Percentiles rank a stretch among this genome's conserved stretches.
These are phyloP conservation scores for Brienomyrus brachyistius DNA, from an alignment of 2,113 vertebrate genomes.

Conservation along the genomic window DNA sequence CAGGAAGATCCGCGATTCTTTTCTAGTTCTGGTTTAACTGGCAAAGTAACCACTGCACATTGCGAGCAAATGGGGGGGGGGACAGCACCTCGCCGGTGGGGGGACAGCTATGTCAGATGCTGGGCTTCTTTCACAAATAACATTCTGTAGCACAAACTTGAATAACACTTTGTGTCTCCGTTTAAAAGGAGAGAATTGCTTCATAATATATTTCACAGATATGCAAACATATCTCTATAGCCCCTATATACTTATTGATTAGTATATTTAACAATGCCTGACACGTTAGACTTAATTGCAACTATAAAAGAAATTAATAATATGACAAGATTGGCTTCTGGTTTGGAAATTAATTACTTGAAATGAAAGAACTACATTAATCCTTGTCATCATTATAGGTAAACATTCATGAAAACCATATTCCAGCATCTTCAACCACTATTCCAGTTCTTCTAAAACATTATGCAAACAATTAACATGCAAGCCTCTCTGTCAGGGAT, in stretches of 20 bases:
- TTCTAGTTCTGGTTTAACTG: neutral
- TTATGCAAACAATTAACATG: neutral
- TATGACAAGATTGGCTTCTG: neutral
- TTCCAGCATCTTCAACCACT: neutral
- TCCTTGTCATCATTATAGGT: neutral
- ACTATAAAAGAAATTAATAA: neutral
- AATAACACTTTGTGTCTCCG: neutral
- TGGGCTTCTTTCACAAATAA: neutral
- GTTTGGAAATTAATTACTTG: neutral
- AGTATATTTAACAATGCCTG: neutral
- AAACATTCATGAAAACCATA: neutral
- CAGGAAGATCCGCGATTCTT: neutral
- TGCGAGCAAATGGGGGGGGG: neutral
- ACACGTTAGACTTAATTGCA: neutral
- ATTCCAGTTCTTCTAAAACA: neutral
- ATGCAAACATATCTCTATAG: neutral
- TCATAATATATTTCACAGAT: neutral
- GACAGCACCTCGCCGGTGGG: neutral
- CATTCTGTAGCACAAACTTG: neutral
- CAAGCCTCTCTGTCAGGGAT: neutral
- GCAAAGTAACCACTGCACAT: neutral
- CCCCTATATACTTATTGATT: neutral
- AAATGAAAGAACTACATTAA: neutral
- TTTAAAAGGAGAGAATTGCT: neutral
- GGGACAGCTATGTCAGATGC: neutral